Evolutionary conservation across 1,140 invertebrate species (phyloP).

Genomic region (Pseudomyrmex pallidus): DNA sequence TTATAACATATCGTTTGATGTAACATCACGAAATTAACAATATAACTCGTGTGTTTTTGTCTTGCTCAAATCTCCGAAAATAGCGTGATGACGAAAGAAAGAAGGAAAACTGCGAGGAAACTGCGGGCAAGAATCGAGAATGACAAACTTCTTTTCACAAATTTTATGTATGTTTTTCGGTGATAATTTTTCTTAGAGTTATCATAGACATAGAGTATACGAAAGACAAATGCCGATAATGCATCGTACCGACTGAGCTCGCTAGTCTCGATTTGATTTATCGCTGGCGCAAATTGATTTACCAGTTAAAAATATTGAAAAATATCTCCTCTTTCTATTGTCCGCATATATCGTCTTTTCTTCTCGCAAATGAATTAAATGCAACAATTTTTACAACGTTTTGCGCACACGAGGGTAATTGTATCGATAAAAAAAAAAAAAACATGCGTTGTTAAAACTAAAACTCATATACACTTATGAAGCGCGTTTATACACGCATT

Average conservation of each 20-base stretch:
- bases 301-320: slow-evolving; percentile 22
- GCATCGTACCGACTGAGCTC: neutral
- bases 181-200: neutral
- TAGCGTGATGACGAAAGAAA: slow-evolving; percentile 24
- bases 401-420: slow-evolving; percentile 46
- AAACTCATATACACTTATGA: neutral
- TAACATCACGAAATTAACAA: slow-evolving; percentile 48
- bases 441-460: slow-evolving; percentile 7
- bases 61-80: slow-evolving; percentile 23
- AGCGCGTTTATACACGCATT: neutral
- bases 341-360: neutral
- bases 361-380: slow-evolving; percentile 37
- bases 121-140: neutral
- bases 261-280: slow-evolving; percentile 45
- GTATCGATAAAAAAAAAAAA: slow-evolving; percentile 33
- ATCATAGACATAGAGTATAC: slow-evolving; percentile 44
- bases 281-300: slow-evolving; percentile 59
- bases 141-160: neutral
- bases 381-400: slow-evolving; percentile 49
- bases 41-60: slow-evolving; percentile 26
- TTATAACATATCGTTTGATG: slow-evolving; percentile 15
- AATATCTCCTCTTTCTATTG: neutral
- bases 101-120: neutral
- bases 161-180: neutral
- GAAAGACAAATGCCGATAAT: slow-evolving; percentile 51